Conservation (phyloP, 1,140 invertebrate genomes). For the Zaprionus gabonicus region DNA sequence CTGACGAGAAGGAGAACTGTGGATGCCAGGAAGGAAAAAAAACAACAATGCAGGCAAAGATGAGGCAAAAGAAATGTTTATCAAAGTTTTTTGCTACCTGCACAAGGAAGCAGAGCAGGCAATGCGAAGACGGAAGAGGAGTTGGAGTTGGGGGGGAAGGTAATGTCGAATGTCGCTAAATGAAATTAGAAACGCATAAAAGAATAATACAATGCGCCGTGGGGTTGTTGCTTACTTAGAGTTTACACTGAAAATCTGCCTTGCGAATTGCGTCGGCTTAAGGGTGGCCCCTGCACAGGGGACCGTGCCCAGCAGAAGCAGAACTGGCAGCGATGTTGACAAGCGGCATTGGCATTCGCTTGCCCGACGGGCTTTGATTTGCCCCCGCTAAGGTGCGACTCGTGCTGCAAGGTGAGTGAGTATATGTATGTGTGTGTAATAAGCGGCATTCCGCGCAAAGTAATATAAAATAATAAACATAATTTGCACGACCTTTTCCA, state of each 20-base stretch:
- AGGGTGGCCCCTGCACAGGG: slow-evolving; percentile 13
- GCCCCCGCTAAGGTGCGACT: slow-evolving; percentile 48
- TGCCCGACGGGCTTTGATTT: slow-evolving; percentile 65
- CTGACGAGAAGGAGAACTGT: neutral
- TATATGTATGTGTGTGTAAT: slow-evolving; percentile 40
- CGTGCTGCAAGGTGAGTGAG: slow-evolving; percentile 2
- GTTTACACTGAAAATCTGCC: slow-evolving; percentile 14
- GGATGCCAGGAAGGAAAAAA: slow-evolving; percentile 41
- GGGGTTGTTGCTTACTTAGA: slow-evolving; percentile 32
- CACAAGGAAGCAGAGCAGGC: neutral
- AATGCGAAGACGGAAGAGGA: neutral
- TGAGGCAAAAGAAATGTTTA: slow-evolving; percentile 62
- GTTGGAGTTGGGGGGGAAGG: neutral
- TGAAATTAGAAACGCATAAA: slow-evolving; percentile 83
- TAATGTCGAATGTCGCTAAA: slow-evolving; percentile 80
- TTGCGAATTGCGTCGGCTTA: slow-evolving; percentile 29
- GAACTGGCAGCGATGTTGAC: slow-evolving; percentile 54
- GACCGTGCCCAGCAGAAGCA: neutral
- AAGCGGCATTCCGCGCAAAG: slow-evolving; percentile 61
- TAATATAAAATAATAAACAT: slow-evolving; percentile 79
- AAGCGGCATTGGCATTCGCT: slow-evolving; percentile 61
- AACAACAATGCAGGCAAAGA: slow-evolving; percentile 70
- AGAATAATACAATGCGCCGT: slow-evolving; percentile 71
- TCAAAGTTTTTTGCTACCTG: slow-evolving; percentile 61
- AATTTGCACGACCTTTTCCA: slow-evolving; percentile 60